Conservation (phyloP, 1,140 invertebrate species). For the Notospermus geniculatus region DNA sequence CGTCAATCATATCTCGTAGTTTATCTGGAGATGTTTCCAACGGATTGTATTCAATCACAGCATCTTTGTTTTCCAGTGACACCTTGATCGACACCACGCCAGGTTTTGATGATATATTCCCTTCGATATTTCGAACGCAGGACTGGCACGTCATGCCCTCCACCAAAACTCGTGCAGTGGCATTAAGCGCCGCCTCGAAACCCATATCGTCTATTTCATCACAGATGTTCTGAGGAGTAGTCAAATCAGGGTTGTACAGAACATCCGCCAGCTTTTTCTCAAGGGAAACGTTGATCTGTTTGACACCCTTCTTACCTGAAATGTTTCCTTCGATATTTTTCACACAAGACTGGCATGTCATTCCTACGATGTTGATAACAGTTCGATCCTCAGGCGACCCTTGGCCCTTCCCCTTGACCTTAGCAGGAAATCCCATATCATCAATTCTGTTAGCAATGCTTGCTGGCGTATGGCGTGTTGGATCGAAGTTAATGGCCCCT, state of each 20-base stretch:
- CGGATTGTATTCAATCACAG: constrained; percentile 42
- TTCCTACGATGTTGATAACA: constrained; percentile 41
- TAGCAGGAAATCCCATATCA: constrained; percentile 53
- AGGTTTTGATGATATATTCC: constrained; percentile 26
- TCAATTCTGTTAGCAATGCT: constrained; percentile 47
- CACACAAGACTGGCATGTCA: constrained; percentile 57
- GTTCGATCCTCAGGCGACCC: neutral
- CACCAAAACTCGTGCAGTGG: constrained; percentile 21
- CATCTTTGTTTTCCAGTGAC: constrained; percentile 41
- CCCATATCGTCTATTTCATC: constrained; percentile 42
- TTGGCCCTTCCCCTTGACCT: constrained; percentile 11
- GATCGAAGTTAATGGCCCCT: constrained; percentile 40
- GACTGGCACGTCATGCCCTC: constrained; percentile 58
- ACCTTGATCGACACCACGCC: constrained; percentile 48
- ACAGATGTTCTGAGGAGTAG: constrained; percentile 27
- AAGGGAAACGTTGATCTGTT: constrained; percentile 38
- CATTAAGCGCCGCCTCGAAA: constrained; percentile 34
- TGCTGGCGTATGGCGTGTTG: constrained; percentile 24
- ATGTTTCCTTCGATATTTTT: constrained; percentile 47
- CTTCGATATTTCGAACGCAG: constrained; percentile 55
- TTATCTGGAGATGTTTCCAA: constrained; percentile 27
- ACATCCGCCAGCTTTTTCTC: constrained; percentile 32
- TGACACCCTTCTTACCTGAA: constrained; percentile 32
- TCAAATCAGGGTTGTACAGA: constrained; percentile 30
- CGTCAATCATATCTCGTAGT: constrained; percentile 45